Base-by-base conservation (phyloP, 1,140 invertebrate genomes). In the Polyergus mexicanus region DNA sequence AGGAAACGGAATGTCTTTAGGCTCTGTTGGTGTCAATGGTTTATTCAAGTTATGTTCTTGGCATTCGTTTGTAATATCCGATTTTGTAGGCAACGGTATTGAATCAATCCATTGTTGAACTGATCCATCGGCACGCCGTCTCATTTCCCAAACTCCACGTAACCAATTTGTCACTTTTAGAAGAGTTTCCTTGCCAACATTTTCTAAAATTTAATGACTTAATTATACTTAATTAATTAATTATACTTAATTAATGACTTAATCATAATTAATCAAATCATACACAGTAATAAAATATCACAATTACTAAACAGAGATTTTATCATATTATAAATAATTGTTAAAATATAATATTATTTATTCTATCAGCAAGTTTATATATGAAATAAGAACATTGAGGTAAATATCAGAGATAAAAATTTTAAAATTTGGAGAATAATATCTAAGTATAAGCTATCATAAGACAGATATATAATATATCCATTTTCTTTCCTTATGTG, bases 91-190 rank as follows among this genome's bases (percentile, higher is more conserved):
- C 28, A 90, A 91, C 63, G 95, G 95, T 86, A 95, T 92, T 10
- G 95, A 94, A 62, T 95, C 94, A 86, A 95, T 93, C 95, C 95
- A 95, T 95, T 95, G 94, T 87, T 95, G 95, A 84, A 95, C 93
- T 35, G 94, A 94, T 75, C 91, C 92, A 44, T 85, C 84, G 11
- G 90, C 84, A 44, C 94, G 94, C 13, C 78, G 78, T 91, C 92
- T 93, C 95, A 95, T 95, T 86, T 94, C 93, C 94, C 95, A 95
- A 85, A 95, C 91, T 35, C 92, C 90, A 54, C 92, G 92, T 28
- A 95, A 68, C 95, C 94, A 95, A 81, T 93, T 90, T 51, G 94
- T 93, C 19, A 95, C 94, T 86, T 91, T 87, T 68, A 95, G 47
- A 71, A 95, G 87, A 56, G 94, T 91, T 65, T 95, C 94, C 83